Percentiles rank a stretch among this genome's conserved stretches.
phyloP scores from a whole-genome alignment of 2,888 invertebrate species.

The Acanthacorydalis orientalis region DNA sequence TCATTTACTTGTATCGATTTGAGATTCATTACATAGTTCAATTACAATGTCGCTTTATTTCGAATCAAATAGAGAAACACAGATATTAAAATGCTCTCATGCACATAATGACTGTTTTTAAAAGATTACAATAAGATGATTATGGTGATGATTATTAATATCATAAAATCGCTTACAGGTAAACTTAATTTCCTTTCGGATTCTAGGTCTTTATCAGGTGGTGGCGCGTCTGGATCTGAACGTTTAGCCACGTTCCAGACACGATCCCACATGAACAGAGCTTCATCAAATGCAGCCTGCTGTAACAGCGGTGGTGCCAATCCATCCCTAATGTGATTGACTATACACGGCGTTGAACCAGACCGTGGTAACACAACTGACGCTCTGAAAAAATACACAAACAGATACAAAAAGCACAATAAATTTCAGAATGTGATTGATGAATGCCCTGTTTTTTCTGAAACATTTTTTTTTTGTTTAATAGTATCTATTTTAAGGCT shows the following conservation, averaged over 20 bases:
- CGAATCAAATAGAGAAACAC: no score
- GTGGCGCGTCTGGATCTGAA: conserved; percentile 20
- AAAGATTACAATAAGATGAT: background rate
- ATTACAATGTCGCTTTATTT: background rate
- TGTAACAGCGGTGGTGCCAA: conserved; percentile 69
- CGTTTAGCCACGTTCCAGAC: conserved; percentile 60
- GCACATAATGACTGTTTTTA: background rate
- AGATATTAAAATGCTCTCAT: no score
- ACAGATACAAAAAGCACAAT: no score
- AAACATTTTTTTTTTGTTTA: no score
- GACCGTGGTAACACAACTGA: conserved; percentile 19
- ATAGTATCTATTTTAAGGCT: no score
- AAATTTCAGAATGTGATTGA: no score
- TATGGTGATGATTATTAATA: background rate
- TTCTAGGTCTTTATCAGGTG: conserved; percentile 25
- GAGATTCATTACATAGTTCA: background rate
- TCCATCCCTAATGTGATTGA: conserved; percentile 35
- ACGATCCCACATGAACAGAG: conserved; percentile 64
- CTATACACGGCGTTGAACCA: conserved; percentile 27
- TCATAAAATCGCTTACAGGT: conserved; percentile 1
- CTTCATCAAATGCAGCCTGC: conserved; percentile 74
- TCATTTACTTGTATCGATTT: background rate
- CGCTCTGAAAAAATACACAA: conserved; percentile 1
- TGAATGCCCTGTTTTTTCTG: no score
- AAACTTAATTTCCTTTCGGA: conserved; percentile 19